Conservation (phyloP, 2,113 vertebrate species). For the Sphaerodactylus townsendi region DNA sequence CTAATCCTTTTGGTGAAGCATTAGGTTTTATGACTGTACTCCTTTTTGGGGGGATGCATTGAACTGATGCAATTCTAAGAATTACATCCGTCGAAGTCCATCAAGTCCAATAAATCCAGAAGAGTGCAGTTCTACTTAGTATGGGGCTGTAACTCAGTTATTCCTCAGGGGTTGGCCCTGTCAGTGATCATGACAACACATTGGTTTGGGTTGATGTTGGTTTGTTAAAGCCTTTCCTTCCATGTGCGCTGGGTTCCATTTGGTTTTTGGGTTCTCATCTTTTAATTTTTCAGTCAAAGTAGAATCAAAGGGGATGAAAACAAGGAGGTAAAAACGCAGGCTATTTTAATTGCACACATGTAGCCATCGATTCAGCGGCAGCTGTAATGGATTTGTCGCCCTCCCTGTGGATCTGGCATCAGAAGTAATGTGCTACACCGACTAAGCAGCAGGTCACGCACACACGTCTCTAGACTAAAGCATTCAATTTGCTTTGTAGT, state of each 20-base stretch:
- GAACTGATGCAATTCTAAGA: too few species aligned
- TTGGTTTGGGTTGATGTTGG: neutral
- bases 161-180: too few species aligned
- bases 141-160: too few species aligned
- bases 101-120: too few species aligned
- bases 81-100: too few species aligned
- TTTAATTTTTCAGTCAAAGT: neutral
- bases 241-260: neutral
- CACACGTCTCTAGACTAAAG: neutral
- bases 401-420: neutral
- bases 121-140: too few species aligned
- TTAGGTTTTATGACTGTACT: too few species aligned
- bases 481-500: neutral
- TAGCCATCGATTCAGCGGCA: neutral
- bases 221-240: neutral
- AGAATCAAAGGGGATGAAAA: neutral
- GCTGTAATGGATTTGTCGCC: neutral
- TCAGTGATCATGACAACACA: neutral
- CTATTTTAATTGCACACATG: neutral
- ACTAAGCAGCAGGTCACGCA: fast-evolving
- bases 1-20: too few species aligned
- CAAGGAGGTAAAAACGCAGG: neutral
- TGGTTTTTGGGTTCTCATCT: neutral
- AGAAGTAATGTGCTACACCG: fast-evolving
- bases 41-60: too few species aligned